phyloP scores from a whole-genome alignment of 2,113 vertebrate genomes.

The Brienomyrus longianalis region DNA sequence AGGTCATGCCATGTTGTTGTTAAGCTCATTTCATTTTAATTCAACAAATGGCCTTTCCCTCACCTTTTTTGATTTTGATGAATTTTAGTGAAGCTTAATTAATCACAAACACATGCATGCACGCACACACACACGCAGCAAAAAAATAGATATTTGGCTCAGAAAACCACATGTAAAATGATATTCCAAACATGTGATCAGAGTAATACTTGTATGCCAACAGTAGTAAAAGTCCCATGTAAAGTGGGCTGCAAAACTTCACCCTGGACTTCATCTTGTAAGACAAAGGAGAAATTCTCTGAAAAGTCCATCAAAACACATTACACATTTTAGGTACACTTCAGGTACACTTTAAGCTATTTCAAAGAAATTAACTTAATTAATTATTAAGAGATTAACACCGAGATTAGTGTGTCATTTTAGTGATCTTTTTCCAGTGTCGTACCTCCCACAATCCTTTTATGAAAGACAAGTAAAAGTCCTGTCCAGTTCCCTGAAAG shows the following conservation, averaged over 20 bases:
- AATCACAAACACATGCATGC: no score
- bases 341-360: neutral
- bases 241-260: neutral
- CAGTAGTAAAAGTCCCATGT: neutral
- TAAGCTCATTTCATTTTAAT: neutral
- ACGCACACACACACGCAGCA: neutral
- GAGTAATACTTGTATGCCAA: neutral
- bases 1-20: no score
- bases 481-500: neutral
- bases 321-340: neutral
- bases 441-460: neutral
- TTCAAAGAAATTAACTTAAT: neutral
- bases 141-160: neutral
- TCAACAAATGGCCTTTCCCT: neutral
- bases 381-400: neutral
- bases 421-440: neutral
- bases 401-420: neutral
- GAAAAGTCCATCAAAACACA: neutral
- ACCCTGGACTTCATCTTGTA: neutral
- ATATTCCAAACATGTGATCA: neutral
- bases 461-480: neutral
- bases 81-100: neutral
- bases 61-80: neutral
- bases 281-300: neutral
- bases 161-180: neutral